Evolutionary conservation across 2,888 invertebrate genomes (phyloP).

Genomic region (Phanerotoma sp.): DNA sequence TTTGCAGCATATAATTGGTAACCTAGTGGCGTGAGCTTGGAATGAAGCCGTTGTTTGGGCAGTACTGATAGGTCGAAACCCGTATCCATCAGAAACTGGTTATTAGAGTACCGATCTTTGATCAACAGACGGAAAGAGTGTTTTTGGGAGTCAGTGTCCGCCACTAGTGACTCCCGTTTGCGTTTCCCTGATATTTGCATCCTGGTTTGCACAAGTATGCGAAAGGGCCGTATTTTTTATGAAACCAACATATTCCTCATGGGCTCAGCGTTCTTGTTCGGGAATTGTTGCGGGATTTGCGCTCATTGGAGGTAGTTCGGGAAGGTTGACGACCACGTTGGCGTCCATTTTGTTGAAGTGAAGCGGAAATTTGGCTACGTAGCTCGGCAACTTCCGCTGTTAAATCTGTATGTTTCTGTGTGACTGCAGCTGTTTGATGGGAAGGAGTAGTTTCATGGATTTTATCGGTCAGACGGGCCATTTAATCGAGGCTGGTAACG

Average conservation of each 20-base stretch:
- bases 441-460: no score
- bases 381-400: no score
- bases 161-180: background rate
- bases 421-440: no score
- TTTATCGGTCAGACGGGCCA: no score
- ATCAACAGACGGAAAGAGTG: background rate
- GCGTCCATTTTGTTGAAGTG: no score
- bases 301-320: no score
- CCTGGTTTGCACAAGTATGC: background rate
- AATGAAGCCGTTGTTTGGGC: background rate
- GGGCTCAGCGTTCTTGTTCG: background rate
- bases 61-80: background rate
- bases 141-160: background rate
- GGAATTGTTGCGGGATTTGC: background rate
- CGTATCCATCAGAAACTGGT: background rate
- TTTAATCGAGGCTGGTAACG: no score
- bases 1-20: slow-evolving; percentile 40
- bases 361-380: no score
- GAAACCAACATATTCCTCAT: background rate
- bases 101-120: background rate
- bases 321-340: no score
- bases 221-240: background rate
- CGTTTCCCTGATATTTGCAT: slow-evolving; percentile 7
- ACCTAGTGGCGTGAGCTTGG: background rate
- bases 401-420: no score